These are phyloP conservation scores for Calycopis cecrops DNA, from an alignment of 1,140 invertebrate genomes.

Conservation along the genomic window DNA sequence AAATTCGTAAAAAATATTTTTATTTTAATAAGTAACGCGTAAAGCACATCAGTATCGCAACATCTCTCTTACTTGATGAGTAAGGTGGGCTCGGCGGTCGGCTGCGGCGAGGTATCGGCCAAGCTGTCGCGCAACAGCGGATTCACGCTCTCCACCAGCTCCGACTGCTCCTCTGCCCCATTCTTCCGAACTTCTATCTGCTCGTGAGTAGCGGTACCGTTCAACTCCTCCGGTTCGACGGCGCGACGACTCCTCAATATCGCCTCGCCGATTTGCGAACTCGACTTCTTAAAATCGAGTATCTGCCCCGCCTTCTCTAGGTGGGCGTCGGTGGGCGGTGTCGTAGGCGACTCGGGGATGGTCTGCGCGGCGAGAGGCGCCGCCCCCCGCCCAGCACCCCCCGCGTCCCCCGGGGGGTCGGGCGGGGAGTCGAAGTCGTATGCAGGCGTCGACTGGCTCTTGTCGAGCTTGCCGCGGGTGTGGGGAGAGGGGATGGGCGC, in stretches of 20 bases:
- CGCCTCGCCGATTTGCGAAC: conserved; percentile 53
- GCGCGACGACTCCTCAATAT: conserved; percentile 43
- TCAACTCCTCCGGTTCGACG: conserved; percentile 9
- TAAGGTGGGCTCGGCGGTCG: not conserved
- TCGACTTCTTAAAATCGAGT: conserved; percentile 59
- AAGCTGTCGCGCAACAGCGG: conserved; percentile 15
- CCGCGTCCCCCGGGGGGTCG: conserved; percentile 16
- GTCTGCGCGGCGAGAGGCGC: conserved; percentile 41
- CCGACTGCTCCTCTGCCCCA: conserved; percentile 1
- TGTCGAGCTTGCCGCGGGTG: conserved; percentile 78
- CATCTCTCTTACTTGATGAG: too few relatives aligned
- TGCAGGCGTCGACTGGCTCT: conserved; percentile 85
- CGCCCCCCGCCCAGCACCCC: not conserved
- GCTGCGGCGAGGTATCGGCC: not conserved
- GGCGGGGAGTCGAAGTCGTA: conserved; percentile 77
- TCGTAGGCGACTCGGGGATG: conserved; percentile 57
- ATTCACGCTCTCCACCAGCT: conserved; percentile 22
- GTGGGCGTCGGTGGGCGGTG: conserved; percentile 38
- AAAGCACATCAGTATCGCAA: too few relatives aligned
- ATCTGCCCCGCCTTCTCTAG: conserved; percentile 54
- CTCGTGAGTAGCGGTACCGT: too few relatives aligned
- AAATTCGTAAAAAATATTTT: too few relatives aligned
- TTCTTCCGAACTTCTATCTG: too few relatives aligned
- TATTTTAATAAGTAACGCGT: too few relatives aligned
- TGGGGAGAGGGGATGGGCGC: conserved; percentile 72